Conservation (phyloP, 2,113 vertebrate genomes). For the Ascaphus truei region DNA sequence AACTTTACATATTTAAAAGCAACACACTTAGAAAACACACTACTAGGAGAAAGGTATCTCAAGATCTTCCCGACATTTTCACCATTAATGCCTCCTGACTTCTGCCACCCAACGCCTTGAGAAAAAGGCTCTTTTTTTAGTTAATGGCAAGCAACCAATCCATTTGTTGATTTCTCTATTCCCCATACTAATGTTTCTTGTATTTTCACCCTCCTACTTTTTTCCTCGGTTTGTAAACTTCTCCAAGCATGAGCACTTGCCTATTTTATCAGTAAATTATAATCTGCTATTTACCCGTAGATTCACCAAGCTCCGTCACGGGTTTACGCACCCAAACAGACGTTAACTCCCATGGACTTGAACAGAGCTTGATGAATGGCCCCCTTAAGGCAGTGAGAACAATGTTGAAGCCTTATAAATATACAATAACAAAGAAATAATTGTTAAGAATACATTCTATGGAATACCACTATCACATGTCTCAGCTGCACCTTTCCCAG, state of each 20-base stretch:
- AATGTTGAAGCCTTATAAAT: neutral
- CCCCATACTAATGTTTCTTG: neutral
- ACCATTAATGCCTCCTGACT: neutral
- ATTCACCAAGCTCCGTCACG: no score
- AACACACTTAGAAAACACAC: neutral
- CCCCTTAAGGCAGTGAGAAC: neutral
- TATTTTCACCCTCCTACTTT: neutral
- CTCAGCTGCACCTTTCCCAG: neutral
- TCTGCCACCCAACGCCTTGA: neutral
- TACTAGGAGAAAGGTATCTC: neutral
- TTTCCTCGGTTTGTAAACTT: neutral
- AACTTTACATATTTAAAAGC: no score
- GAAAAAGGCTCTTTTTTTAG: neutral
- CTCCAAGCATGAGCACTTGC: neutral
- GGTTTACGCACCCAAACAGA: no score
- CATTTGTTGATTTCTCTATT: neutral
- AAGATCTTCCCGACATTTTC: neutral
- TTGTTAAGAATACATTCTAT: conserved; percentile 1
- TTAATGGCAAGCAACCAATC: neutral
- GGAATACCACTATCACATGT: conserved; percentile 7
- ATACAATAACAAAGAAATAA: neutral
- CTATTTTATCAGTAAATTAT: no score
- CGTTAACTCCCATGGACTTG: no score
- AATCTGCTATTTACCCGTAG: neutral
- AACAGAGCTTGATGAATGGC: no score